Evolutionary conservation across 2,797 vertebrate species (phyloP).

Genomic region (Pseudotriccus pelzelni): DNA sequence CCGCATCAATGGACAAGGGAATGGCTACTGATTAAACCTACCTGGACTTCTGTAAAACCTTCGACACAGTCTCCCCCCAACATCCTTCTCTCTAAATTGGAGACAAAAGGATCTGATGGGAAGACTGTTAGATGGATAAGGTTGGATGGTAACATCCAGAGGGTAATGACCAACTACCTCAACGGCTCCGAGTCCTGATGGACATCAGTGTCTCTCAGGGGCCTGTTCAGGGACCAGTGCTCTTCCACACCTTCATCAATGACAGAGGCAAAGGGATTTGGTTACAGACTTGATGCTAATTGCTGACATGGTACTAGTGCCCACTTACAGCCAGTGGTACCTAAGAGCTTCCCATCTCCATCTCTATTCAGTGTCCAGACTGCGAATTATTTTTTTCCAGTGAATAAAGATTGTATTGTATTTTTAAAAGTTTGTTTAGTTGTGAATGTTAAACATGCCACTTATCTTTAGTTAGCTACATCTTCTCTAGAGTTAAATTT

Average conservation of each 20-base stretch:
- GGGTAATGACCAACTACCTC: too few relatives aligned
- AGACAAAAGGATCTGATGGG: not conserved
- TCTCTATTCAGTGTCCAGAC: not conserved
- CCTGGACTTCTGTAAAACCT: not conserved
- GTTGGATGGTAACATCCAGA: not conserved
- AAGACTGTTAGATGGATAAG: not conserved
- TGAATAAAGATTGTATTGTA: not conserved
- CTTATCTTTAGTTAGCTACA: not conserved
- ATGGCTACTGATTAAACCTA: not conserved
- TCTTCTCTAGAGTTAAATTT: not conserved
- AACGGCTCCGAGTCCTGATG: not conserved
- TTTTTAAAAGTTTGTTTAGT: not conserved
- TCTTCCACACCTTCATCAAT: not conserved
- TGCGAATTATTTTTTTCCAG: not conserved
- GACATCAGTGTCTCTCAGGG: not conserved
- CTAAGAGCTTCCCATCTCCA: not conserved
- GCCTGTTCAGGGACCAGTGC: too few relatives aligned
- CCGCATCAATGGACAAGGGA: not conserved
- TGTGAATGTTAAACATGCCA: not conserved
- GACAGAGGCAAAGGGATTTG: not conserved
- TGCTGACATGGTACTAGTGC: not conserved
- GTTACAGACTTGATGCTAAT: not conserved
- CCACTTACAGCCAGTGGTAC: not conserved
- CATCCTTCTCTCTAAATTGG: not conserved
- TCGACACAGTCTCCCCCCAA: too few relatives aligned